Base-by-base conservation (phyloP, 2,113 vertebrate genomes). In the Drymodes brunneopygia region DNA sequence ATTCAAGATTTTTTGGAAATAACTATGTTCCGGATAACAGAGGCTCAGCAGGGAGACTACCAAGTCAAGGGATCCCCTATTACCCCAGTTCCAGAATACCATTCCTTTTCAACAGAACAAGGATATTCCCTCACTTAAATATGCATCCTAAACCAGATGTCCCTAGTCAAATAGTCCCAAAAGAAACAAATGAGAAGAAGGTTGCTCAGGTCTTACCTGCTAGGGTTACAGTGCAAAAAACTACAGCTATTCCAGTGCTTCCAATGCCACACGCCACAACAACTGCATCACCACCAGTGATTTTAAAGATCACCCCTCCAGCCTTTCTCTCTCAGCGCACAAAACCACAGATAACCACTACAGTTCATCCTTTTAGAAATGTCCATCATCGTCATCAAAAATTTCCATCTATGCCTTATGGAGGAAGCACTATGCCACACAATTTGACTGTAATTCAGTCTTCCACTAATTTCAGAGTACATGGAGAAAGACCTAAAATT, bases 401-500 rank as follows among this genome's bases (percentile, higher is more conserved):
- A 87, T 19, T 95, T n/a, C 93, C 53, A 38, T 80, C 88, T 88
- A 27, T 95, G n/a, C 92, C 95, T 81, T 88, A 92, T 6, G 22
- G 74, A 44, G 94, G 80, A 53, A 94, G 95, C 17, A 33, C 94
- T 79, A 83, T 81, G 61, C 84, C 84, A 36, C 88, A 91, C n/a
- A 94, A 91, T 74, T 95, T 47, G 0, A 83, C 88, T 70, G 50
- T 74, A 58, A 88, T 95, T 86, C 96, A 97, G 0, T 90, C 97
- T 35, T 92, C 97, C 3, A 84, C 86, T 65, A 93, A 87, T 82
- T 95, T 96, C 71, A 97, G 96, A 61, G 58, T 73, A 12, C 81
- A 79, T 0, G 96, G 97, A 84, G 97, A 97, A 57, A 98, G 93
- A 88, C 99, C 99, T 42, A 98, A 89, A 45, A 99, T 99, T 71